These are phyloP conservation scores for Arothron firmamentum DNA, from an alignment of 2,113 vertebrate genomes.

Conservation along the genomic window DNA sequence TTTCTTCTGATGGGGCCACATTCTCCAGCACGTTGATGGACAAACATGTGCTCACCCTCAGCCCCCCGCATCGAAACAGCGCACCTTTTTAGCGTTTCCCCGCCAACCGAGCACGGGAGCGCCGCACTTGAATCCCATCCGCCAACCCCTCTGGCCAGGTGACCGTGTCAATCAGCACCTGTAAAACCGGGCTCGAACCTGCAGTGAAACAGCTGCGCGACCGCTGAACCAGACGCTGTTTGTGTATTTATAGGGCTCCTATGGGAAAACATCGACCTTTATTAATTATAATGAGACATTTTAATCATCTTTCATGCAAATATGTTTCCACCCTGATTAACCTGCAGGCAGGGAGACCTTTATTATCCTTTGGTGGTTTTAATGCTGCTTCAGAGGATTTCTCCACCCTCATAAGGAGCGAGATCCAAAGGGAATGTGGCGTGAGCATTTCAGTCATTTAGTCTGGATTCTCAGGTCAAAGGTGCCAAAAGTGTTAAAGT, in stretches of 20 bases:
- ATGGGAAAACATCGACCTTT: slow-evolving; percentile 22
- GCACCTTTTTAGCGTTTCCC: slow-evolving; percentile 48
- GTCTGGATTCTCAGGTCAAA: slow-evolving; percentile 8
- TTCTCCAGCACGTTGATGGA: slow-evolving; percentile 9
- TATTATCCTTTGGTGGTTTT: slow-evolving; percentile 6
- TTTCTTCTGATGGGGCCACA: neutral
- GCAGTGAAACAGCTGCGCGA: neutral
- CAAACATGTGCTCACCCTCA: slow-evolving; percentile 45
- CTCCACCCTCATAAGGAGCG: neutral
- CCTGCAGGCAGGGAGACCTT: slow-evolving; percentile 4
- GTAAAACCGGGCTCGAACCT: slow-evolving; percentile 17
- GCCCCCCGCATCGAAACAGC: slow-evolving; percentile 42
- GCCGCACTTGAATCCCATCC: slow-evolving; percentile 28
- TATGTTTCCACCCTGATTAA: slow-evolving; percentile 19
- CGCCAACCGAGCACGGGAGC: slow-evolving; percentile 8
- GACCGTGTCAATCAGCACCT: slow-evolving; percentile 30
- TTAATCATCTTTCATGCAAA: slow-evolving; percentile 41
- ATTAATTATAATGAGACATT: slow-evolving; percentile 45
- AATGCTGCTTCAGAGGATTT: slow-evolving; percentile 3
- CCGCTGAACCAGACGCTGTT: slow-evolving; percentile 16
- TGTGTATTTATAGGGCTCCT: slow-evolving; percentile 31
- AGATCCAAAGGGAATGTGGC: neutral
- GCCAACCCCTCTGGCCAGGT: slow-evolving; percentile 30
- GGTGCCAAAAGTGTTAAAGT: neutral
- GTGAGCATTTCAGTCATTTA: neutral